A percentile compares a stretch with the other conserved stretches of the same genome.
These are phyloP conservation scores for Zonotrichia leucophrys DNA, from an alignment of 2,113 vertebrate genomes.

Conservation along the genomic window DNA sequence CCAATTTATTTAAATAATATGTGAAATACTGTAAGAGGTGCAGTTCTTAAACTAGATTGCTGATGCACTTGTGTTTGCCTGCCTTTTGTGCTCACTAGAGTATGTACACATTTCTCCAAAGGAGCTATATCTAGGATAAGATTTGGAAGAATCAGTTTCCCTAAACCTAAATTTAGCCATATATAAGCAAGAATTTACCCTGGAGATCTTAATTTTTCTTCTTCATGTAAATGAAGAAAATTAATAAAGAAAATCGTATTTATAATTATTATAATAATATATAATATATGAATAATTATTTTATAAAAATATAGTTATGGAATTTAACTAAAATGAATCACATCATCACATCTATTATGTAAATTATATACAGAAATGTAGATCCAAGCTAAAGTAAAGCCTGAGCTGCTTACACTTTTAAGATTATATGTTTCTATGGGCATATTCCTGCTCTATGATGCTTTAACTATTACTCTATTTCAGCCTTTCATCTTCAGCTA, in stretches of 20 bases:
- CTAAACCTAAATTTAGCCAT: background rate
- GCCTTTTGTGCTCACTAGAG: background rate
- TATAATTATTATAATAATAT: background rate
- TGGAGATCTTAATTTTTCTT: background rate
- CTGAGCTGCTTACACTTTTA: background rate
- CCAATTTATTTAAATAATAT: background rate
- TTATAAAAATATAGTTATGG: background rate
- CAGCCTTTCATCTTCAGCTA: background rate
- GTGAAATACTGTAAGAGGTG: background rate
- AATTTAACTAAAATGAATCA: background rate
- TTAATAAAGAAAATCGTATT: background rate
- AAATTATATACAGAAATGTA: background rate
- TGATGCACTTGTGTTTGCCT: background rate
- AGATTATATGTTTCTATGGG: background rate
- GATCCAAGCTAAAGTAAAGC: background rate
- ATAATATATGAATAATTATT: background rate
- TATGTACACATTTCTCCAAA: background rate
- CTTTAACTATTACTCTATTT: background rate
- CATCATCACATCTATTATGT: background rate
- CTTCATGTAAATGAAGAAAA: background rate
- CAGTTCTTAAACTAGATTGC: background rate
- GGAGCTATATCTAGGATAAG: background rate
- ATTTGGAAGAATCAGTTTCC: background rate
- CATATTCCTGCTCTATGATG: background rate
- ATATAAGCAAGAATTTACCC: rapidly evolving